Evolutionary conservation across 2,113 vertebrate genomes (phyloP), one percentile per base, ranked within the genome.

Genomic region (Lamprologus tigripictilis): DNA sequence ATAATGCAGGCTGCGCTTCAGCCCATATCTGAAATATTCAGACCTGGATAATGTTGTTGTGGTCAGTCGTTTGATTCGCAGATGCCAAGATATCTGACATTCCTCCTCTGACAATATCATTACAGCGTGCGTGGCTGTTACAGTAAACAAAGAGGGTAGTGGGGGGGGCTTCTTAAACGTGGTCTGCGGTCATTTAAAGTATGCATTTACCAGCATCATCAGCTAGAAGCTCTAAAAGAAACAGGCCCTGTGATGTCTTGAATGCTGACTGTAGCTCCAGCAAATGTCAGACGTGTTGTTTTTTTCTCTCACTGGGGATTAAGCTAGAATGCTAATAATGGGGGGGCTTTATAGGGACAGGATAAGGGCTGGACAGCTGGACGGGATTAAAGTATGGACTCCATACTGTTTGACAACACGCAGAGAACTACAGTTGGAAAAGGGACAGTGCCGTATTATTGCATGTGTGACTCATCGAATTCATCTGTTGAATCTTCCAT

Each of bases 321-420:
- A 95, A 87, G 91, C 86, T 90, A 92, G 91, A 92, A 91, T 91
- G 92, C 87, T 94, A 94, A 95, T 95, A 92, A 92, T 79, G 17
- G 61, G 33, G 90, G 63, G 90, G 92, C 86, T 91, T 90, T 94
- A 92, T 83, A 68, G 66, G 90, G 86, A 61, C 85, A 63, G 85
- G 90, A 92, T 86, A 89, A 91, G 78, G 78, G 87, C 86, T 33
- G 86, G 89, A 93, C 91, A 93, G 90, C 93, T 94, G 92, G 92
- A 88, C 37, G 1, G 76, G 90, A 86, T 91, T 90, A 51, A 82
- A 92, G 90, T 90, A 94, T 91, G 85, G 85, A 91, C 85, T 95
- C 90, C 83, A 93, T 94, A 91, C 78, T 89, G 88, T 95, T 92
- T 94, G 84, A 93, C 90, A 95, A 93, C 93, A 93, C 86, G 81